Base-by-base conservation (phyloP, 2,888 invertebrate genomes). In the Mimachlamys varia region DNA sequence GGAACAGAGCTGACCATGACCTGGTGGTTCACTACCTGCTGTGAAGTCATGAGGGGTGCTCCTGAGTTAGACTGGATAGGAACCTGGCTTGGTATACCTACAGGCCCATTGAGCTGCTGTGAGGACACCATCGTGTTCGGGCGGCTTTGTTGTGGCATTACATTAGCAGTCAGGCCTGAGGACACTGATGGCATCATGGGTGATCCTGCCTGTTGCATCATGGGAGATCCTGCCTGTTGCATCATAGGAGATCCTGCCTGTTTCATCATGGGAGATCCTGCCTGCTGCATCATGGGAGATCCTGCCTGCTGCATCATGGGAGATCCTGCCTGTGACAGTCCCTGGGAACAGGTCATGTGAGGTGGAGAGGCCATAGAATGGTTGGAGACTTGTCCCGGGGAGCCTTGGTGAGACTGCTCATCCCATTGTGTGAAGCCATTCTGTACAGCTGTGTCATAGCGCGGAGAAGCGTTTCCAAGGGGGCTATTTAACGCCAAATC, bases 291-390 rank as follows among this genome's bases (percentile, higher is more conserved):
- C 62, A 62, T 2, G 62, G 62, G 62, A n/a, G 62, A 62, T 22
- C 62, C 62, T n/a, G n/a, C 62, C 22, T 62, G 62, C n/a, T 62
- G 62, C 62, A 62, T 62, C 62, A 62, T 22, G 15, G 62, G 62
- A 4, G 62, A 62, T 22, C 62, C 62, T n/a, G 62, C 62, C 22
- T 62, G 62, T 62, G 62, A 12, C 53, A 44, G 37, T 53, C 55
- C 22, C 58, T 89, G 38, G 37, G 87, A 33, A 89, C 27, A 13
- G 37, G 17, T 37, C 22, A 88, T 89, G 50, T 88, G 76, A 10
- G 91, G 89, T 19, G 88, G 53, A 27, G 90, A 87, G 3, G 90
- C 62, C 53, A 90, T 88, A 12, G 88, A 87, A n/a, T 90, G 90
- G 49, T 62, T 76, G n/a, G 17, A 87, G 53, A 33, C n/a, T 76